phyloP scores from a whole-genome alignment of 2,797 vertebrate genomes.

The Amniataba percoides region DNA sequence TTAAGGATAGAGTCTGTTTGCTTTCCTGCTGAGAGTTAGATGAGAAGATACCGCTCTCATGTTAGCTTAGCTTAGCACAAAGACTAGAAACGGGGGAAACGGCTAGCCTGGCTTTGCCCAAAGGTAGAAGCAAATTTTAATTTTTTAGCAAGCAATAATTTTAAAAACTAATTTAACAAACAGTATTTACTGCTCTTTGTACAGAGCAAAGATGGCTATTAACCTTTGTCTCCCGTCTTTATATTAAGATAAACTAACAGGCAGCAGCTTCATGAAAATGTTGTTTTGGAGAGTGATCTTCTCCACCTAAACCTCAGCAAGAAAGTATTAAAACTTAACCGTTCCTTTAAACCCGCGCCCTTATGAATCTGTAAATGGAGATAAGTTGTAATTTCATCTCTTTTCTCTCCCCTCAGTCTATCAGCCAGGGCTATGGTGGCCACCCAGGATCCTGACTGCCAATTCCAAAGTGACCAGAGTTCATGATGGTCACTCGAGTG shows the following conservation, averaged over 20 bases:
- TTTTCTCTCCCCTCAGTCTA: constrained; percentile 81
- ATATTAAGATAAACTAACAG: constrained; percentile 3
- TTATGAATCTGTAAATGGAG: background rate
- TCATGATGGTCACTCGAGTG: constrained; percentile 78
- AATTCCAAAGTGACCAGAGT: constrained; percentile 74
- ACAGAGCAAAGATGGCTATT: background rate
- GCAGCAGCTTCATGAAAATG: background rate
- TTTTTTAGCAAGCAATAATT: too few relatives aligned
- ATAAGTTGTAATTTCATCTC: constrained; percentile 43
- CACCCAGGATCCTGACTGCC: constrained; percentile 87
- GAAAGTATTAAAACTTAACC: constrained; percentile 4
- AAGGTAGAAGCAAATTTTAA: background rate
- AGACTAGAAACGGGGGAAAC: background rate
- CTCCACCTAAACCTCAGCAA: constrained; percentile 2
- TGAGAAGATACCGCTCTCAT: background rate
- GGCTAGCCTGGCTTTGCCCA: background rate
- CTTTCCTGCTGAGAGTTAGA: constrained; percentile 1
- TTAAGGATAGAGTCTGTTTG: background rate
- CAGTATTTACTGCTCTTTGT: background rate
- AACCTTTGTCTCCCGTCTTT: background rate
- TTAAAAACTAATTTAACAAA: background rate
- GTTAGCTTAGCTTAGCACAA: constrained; percentile 15
- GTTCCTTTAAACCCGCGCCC: background rate
- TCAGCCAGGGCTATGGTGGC: constrained; percentile 83
- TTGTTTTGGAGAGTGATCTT: background rate